phyloP scores from a whole-genome alignment of 2,113 vertebrate species.

The Mirza zaza region DNA sequence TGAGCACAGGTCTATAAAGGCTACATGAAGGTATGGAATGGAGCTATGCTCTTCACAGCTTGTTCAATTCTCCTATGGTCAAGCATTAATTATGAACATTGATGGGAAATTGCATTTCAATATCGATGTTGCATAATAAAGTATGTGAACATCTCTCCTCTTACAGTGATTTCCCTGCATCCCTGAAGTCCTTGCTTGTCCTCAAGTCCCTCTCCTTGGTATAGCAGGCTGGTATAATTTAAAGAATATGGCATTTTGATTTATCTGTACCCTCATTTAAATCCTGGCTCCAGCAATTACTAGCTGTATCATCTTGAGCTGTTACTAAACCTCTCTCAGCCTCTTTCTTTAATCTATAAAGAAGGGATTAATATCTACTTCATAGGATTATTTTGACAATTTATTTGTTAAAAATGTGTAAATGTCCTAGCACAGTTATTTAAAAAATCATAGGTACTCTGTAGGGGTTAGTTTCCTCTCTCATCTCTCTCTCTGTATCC shows the following conservation, averaged over 20 bases:
- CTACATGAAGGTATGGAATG: neutral
- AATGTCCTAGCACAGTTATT: neutral
- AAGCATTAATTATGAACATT: neutral
- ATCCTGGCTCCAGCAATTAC: neutral
- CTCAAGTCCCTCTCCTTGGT: neutral
- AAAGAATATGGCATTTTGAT: neutral
- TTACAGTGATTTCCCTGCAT: neutral
- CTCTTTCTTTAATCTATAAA: constrained; percentile 32
- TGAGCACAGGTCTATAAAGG: neutral
- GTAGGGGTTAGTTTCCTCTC: neutral
- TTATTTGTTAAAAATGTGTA: neutral
- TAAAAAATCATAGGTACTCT: neutral
- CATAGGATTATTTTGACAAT: neutral
- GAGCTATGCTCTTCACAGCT: neutral
- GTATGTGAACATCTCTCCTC: neutral
- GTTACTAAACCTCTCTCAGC: neutral
- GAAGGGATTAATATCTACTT: neutral
- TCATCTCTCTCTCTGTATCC: neutral
- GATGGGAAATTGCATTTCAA: neutral
- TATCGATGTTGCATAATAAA: neutral
- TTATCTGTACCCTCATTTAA: neutral
- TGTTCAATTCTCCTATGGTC: neutral
- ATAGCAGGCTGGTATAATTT: neutral
- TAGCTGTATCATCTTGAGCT: neutral
- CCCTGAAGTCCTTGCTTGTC: neutral